Base-by-base conservation (phyloP, 2,113 vertebrate species). In the Chaetodon trifascialis region DNA sequence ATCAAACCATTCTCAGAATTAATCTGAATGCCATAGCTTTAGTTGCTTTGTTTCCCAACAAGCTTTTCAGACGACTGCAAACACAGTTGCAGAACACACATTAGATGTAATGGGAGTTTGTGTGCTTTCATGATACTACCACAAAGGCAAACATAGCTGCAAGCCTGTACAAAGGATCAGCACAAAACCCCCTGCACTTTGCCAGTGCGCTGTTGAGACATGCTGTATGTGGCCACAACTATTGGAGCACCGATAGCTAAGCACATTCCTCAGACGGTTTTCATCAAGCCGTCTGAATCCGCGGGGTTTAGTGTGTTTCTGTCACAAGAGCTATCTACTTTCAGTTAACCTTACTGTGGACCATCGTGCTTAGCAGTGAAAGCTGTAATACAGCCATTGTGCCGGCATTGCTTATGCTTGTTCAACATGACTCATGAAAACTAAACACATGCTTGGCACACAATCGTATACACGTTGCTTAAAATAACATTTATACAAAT, bases 191-290 rank as follows among this genome's bases (percentile, higher is more conserved):
- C 68, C 11, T 34, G 40, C 58, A 52, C 75, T 79, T 58, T 10
- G 16, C 30, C 34, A 74, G 34, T 55, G 55, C 21, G 15, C 7
- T 17, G 75, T 78, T n/a, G 36, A 85, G 71, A 81, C 82, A 72
- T 55, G 79, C 38, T 75, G 21, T 38, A 59, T 73, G 58, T 66
- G 19, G 60, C 46, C 23, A 30, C 52, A 38, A 38, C 69, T 64
- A 2, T 21, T 17, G n/a, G 10, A 80, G 46, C 36, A 72, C 40
- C 73, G 65, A 79, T 44, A 71, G 67, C 55, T 25, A 49, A 83
- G 73, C 72, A 88, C 87, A 90, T 92, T 90, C 88, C 63, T 90
- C 68, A 84, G 73, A 79, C 25, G 44, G 69, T 79, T 85, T 72
- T 85, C 74, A 84, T 84, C 74, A 85, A 60, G 67, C 44, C 49